These are phyloP conservation scores for Graptemys geographica DNA, from an alignment of 2,797 vertebrate genomes.

Conservation along the genomic window DNA sequence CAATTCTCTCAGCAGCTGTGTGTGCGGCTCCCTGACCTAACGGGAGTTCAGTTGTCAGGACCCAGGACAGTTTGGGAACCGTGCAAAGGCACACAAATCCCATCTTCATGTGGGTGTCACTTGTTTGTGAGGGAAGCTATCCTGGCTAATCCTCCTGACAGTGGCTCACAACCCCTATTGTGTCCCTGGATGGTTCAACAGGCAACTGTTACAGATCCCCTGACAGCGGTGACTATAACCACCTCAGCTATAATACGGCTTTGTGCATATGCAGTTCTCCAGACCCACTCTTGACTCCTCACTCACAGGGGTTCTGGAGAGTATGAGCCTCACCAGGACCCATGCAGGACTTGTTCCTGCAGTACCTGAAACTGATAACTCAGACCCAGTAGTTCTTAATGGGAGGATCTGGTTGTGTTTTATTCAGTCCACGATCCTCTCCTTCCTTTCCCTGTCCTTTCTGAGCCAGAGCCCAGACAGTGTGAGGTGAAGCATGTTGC, in stretches of 20 bases:
- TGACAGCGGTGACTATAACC: neutral
- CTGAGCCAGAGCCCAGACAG: neutral
- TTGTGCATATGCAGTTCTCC: neutral
- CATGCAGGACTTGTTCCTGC: neutral
- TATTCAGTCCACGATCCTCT: neutral
- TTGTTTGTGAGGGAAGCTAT: neutral
- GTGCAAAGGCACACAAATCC: neutral
- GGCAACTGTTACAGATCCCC: neutral
- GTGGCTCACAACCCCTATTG: neutral
- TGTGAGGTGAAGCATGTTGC: neutral
- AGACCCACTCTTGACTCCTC: neutral
- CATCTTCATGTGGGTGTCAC: neutral
- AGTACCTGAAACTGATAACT: neutral
- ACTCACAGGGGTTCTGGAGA: neutral
- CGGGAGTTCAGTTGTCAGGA: neutral
- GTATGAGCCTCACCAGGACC: neutral
- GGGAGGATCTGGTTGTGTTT: neutral
- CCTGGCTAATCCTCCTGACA: neutral
- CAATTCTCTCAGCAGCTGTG: no score
- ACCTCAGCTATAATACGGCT: neutral
- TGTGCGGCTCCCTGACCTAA: no score
- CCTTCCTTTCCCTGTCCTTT: neutral
- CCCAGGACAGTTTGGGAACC: neutral
- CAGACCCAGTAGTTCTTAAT: neutral
- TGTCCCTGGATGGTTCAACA: neutral